Evolutionary conservation across 2,797 vertebrate species (phyloP).

Genomic region (Sebastolobus alascanus): DNA sequence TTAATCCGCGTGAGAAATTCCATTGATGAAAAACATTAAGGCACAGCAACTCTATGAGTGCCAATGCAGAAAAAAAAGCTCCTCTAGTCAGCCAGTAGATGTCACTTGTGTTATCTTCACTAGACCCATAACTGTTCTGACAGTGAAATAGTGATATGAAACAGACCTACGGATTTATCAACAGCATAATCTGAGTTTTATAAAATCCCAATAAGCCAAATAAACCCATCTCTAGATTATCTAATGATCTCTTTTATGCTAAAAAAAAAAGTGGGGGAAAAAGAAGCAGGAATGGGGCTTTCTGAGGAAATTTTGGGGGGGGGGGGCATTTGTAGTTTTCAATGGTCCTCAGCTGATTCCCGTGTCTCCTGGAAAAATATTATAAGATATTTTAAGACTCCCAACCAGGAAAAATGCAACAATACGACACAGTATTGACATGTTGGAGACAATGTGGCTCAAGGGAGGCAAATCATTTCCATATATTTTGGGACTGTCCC

Average conservation of each 20-base stretch:
- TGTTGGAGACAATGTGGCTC: not conserved
- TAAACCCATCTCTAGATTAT: not conserved
- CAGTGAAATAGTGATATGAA: constrained; percentile 2
- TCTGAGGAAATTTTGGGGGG: not conserved
- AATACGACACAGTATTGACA: not conserved
- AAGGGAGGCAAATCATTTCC: not conserved
- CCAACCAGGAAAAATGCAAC: not conserved
- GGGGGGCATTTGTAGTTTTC: not conserved
- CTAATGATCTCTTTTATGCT: not conserved
- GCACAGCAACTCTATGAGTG: not conserved
- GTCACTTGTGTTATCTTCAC: constrained; percentile 81
- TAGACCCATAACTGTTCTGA: constrained; percentile 16
- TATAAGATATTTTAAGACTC: not conserved
- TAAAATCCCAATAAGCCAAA: not conserved
- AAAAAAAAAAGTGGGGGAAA: not conserved
- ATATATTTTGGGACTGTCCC: not conserved
- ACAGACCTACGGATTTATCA: not conserved
- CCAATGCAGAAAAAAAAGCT: constrained; percentile 30
- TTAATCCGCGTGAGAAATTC: constrained; percentile 71
- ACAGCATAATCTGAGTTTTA: too few relatives aligned
- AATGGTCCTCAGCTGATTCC: not conserved
- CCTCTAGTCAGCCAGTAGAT: constrained; percentile 80
- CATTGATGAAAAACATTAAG: constrained; percentile 66
- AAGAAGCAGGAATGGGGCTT: not conserved
- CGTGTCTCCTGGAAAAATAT: not conserved